Conservation (phyloP, 2,113 vertebrate species). For the Passer montanus region DNA sequence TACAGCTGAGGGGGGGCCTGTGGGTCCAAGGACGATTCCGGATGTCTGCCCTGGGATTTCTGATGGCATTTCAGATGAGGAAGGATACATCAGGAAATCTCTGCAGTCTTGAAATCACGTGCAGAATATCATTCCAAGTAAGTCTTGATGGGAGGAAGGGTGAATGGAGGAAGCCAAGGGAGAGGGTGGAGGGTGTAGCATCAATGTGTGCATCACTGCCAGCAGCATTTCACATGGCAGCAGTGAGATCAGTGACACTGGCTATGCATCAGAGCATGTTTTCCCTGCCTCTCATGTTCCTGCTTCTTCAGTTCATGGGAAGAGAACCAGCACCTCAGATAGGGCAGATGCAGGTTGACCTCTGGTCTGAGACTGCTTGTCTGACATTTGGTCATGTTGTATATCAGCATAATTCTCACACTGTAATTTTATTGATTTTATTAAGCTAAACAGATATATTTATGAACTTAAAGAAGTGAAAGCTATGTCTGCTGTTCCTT, state of each 20-base stretch:
- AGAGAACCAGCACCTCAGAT: neutral
- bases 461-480: neutral
- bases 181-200: neutral
- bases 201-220: neutral
- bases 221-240: neutral
- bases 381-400: neutral
- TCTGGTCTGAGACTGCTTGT: neutral
- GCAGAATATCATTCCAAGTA: neutral
- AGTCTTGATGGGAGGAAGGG: neutral
- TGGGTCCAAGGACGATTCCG: rapidly evolving
- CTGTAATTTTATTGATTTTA: neutral
- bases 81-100: neutral
- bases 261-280: neutral
- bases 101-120: neutral
- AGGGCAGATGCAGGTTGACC: neutral
- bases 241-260: neutral
- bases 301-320: neutral
- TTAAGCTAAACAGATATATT: neutral
- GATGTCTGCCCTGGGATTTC: neutral
- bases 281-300: neutral
- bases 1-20: neutral
- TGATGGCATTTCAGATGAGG: neutral
- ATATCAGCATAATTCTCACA: neutral
- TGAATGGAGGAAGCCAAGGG: neutral
- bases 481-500: neutral